A percentile compares a stretch with the other conserved stretches of the same genome.
Evolutionary conservation across 2,888 invertebrate genomes (phyloP).

Genomic region (Alviniconcha strummeri): DNA sequence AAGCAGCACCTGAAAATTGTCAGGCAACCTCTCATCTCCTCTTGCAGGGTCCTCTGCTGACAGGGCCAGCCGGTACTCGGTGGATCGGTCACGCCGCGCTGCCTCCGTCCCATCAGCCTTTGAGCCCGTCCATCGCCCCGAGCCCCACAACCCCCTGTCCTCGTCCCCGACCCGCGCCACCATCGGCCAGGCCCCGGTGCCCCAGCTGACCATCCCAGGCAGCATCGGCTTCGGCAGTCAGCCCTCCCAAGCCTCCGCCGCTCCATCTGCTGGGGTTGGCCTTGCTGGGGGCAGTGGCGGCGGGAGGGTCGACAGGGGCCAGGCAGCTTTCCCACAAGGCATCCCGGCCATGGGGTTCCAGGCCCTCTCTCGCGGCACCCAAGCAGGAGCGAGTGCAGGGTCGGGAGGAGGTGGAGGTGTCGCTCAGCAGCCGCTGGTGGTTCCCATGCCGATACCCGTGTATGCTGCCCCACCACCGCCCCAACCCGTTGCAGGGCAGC

Average conservation of each 20-base stretch:
- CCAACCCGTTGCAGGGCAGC: not conserved
- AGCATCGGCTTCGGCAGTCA: slow-evolving; percentile 14
- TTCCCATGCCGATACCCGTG: slow-evolving; percentile 29
- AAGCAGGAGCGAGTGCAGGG: not conserved
- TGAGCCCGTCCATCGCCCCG: slow-evolving; percentile 58
- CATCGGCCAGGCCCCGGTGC: not conserved
- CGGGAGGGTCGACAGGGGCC: slow-evolving; percentile 2
- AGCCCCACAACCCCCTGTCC: slow-evolving; percentile 46
- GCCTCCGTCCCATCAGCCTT: slow-evolving; percentile 50
- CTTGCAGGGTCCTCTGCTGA: slow-evolving; percentile 18
- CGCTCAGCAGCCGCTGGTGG: not conserved
- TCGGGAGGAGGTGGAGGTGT: not conserved
- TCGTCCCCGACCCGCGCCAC: slow-evolving; percentile 3
- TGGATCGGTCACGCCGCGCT: slow-evolving; percentile 11
- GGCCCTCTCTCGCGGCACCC: slow-evolving; percentile 35
- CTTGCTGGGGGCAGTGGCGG: not conserved
- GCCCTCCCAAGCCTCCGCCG: not conserved
- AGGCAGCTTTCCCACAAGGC: slow-evolving; percentile 18
- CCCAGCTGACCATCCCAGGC: slow-evolving; percentile 4
- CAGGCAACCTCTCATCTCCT: too few species aligned
- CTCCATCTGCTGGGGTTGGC: not conserved
- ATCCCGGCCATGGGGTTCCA: slow-evolving; percentile 38
- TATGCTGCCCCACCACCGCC: slow-evolving; percentile 21
- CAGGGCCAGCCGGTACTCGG: not conserved
- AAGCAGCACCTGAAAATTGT: too few species aligned